Conservation (phyloP, 2,888 invertebrate species). For the Erebia palarica region DNA sequence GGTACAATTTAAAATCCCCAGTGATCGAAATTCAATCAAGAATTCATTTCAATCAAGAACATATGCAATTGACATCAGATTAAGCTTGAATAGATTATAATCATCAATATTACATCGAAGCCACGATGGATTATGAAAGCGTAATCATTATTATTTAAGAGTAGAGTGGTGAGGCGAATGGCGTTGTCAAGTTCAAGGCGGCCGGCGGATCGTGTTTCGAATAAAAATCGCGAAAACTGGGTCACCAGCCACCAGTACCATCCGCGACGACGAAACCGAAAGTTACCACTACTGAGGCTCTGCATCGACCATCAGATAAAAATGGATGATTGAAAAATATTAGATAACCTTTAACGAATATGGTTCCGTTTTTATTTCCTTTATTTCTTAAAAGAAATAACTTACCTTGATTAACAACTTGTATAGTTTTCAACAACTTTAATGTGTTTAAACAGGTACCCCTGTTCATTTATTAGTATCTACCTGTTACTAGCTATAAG, state of each 20-base stretch:
- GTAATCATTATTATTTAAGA: constrained; percentile 8
- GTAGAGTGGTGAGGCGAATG: constrained; percentile 8
- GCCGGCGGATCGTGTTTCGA: constrained; percentile 34
- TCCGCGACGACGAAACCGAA: not conserved
- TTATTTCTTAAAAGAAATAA: too few relatives aligned
- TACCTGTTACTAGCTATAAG: too few relatives aligned
- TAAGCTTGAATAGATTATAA: not conserved
- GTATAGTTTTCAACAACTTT: too few relatives aligned
- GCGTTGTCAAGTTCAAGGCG: constrained; percentile 68
- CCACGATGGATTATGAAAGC: constrained; percentile 1
- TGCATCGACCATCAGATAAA: too few relatives aligned
- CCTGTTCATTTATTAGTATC: too few relatives aligned
- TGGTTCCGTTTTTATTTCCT: too few relatives aligned
- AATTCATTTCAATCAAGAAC: not conserved
- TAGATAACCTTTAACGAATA: too few relatives aligned
- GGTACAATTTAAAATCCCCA: not conserved
- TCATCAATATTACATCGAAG: not conserved
- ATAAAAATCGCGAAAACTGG: not conserved
- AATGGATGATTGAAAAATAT: too few relatives aligned
- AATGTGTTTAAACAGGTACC: too few relatives aligned
- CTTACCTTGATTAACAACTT: too few relatives aligned
- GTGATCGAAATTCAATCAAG: not conserved
- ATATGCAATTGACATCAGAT: not conserved
- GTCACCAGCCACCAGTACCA: not conserved
- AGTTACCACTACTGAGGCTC: not conserved